These are phyloP conservation scores for Synodontis membranacea DNA, from an alignment of 2,113 vertebrate genomes.

Conservation along the genomic window DNA sequence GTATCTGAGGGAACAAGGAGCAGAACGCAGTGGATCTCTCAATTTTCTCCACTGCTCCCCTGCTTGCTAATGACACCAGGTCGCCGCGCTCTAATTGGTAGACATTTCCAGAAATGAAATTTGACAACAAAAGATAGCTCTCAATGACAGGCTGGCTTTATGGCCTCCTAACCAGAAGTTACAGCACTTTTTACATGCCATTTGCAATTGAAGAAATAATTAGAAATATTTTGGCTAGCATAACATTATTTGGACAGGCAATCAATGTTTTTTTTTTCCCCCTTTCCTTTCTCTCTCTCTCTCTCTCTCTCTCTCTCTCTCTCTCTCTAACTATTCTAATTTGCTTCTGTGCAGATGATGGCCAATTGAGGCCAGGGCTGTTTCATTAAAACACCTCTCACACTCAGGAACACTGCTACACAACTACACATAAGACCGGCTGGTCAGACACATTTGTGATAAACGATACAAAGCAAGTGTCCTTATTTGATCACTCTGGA, in stretches of 20 bases:
- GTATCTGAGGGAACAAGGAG: neutral
- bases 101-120: constrained; percentile 76
- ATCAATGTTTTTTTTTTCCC: constrained; percentile 53
- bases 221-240: constrained; percentile 66
- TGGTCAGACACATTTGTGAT: constrained; percentile 21
- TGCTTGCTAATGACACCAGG: constrained; percentile 40
- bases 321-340: constrained; percentile 44
- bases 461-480: neutral
- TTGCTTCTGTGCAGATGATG: constrained; percentile 47
- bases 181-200: constrained; percentile 75
- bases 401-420: neutral
- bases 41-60: constrained; percentile 28
- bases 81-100: constrained; percentile 61
- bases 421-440: neutral
- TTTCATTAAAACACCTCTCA: constrained; percentile 48
- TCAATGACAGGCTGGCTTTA: constrained; percentile 66
- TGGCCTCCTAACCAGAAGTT: constrained; percentile 82
- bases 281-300: constrained; percentile 19
- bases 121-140: constrained; percentile 82
- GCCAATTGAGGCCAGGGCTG: constrained; percentile 23
- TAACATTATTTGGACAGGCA: constrained; percentile 65
- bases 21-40: constrained; percentile 37
- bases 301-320: neutral
- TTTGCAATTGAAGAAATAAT: constrained; percentile 70
- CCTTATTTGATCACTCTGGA: neutral